Evolutionary conservation across 1,140 invertebrate genomes (phyloP), one percentile per base, ranked within the genome.

Genomic region (Cecropterus lyciades): DNA sequence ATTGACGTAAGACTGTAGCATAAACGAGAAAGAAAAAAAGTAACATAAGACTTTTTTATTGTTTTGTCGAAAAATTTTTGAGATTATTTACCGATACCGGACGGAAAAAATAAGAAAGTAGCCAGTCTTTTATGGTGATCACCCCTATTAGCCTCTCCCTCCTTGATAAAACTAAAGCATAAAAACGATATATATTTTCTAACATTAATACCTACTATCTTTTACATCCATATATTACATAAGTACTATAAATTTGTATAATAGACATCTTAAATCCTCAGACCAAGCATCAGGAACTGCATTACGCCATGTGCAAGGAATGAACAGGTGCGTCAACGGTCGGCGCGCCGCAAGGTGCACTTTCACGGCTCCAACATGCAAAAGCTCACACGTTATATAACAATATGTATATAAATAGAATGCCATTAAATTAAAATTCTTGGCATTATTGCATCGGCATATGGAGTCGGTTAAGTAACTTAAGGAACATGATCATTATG

Each of bases 261-360:
- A 56, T 24, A 13, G 9, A 24, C n/a, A 8, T 33, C 15, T 14
- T 60, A 60, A 60, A 43, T 30, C 27, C 56, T 60, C n/a, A n/a
- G n/a, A 3, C 5, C 5, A 46, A 48, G 15, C 13, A 37, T 24
- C 46, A 52, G 56, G 79, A 82, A 83, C 73, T 79, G 64, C 72
- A 78, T 85, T 82, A 84, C 84, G 80, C 77, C 84, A 90, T 86
- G 73, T 86, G 84, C 75, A 79, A 75, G 70, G 78, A 84, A 82
- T 76, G 78, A 73, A 77, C 87, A 89, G 87, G 85, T 89, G 87
- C 74, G 63, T 69, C 68, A 46, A 52, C 67, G 62, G 67, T 30
- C 62, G 20, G 14, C 65, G 49, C 73, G 74, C 67, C 72, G 77
- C 84, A 85, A 85, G 82, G 78, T 86, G 85, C 78, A 79, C 84